phyloP scores from a whole-genome alignment of 2,113 vertebrate species.

The Engystomops pustulosus region DNA sequence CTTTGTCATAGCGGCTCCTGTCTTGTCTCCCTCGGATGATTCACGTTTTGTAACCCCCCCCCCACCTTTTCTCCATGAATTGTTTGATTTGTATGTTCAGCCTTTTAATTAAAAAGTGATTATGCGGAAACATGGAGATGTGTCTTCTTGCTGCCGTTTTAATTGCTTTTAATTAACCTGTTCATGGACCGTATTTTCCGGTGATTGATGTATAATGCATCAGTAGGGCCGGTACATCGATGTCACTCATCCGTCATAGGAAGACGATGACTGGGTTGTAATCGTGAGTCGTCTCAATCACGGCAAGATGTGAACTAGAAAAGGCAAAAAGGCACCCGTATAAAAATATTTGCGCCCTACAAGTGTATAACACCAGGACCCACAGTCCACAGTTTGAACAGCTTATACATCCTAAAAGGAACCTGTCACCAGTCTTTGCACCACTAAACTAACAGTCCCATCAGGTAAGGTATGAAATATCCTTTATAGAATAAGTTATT shows the following conservation, averaged over 20 bases:
- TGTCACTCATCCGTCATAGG: background rate
- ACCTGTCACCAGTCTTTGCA: too few relatives aligned
- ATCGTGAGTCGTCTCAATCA: too few relatives aligned
- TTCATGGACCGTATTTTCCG: background rate
- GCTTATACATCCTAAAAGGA: too few relatives aligned
- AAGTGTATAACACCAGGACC: too few relatives aligned
- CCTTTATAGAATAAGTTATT: too few relatives aligned
- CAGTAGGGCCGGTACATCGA: background rate
- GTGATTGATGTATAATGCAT: background rate
- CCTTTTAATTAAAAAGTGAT: slow-evolving; percentile 40
- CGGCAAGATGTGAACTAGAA: too few relatives aligned
- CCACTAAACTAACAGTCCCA: too few relatives aligned
- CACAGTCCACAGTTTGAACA: too few relatives aligned
- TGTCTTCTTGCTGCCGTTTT: background rate
- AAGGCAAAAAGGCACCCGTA: too few relatives aligned
- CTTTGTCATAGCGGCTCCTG: background rate
- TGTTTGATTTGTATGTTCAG: slow-evolving; percentile 16
- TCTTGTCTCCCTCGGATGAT: background rate
- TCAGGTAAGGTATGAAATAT: too few relatives aligned
- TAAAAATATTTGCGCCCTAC: too few relatives aligned
- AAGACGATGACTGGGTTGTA: background rate
- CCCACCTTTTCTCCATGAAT: slow-evolving; percentile 14
- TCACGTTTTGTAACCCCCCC: background rate
- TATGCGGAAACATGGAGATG: slow-evolving; percentile 2
- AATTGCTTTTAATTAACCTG: background rate